Evolutionary conservation across 2,888 invertebrate genomes (phyloP), one percentile per base, ranked within the genome.

Genomic region (Stegana nigrithorax): DNA sequence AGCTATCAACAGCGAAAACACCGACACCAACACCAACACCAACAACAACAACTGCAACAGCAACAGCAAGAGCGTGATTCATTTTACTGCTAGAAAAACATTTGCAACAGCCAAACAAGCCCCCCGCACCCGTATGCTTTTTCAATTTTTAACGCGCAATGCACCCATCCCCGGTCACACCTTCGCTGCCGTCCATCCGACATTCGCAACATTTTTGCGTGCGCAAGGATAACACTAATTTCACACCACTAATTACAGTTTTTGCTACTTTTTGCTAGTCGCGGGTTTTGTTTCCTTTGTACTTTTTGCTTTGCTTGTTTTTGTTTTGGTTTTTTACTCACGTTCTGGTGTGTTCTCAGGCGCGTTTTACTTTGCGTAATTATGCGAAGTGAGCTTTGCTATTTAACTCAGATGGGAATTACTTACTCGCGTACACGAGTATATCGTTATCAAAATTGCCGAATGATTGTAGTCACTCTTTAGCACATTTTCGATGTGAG

Each of bases 241-340:
- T 77, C 66, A 71, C 78, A 73, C 78, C 78, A 75, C 78, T 75
- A 75, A 75, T 79, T 79, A 77, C 75, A 75, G 67, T 75, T 70
- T 55, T 67, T 67, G 6, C 66, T 65, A 14, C 56, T 56, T 50
- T n/a, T 36, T 5, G 19, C 17, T 32, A 8, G 27, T 21, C 21
- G 21, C 50, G n/a, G 23, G 26, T 25, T 50, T 32, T 42, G 12
- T 26, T 32, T 32, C 14, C 10, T 27, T 29, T 45, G 8, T 26
- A 26, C 25, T 50, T 50, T 10, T 23, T 50, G 19, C 6, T 50
- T 47, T 23, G 10, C 12, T 10, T 47, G 8, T 10, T 21, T 45
- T 21, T 45, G 32, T 57, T 44, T 29, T 12, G 23, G 8, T 51
- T 6, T 29, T 59, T 47, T n/a, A 36, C 23, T 14, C 7, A 14